Conservation (phyloP, 2,888 invertebrate genomes). For the Archips crataeganus region DNA sequence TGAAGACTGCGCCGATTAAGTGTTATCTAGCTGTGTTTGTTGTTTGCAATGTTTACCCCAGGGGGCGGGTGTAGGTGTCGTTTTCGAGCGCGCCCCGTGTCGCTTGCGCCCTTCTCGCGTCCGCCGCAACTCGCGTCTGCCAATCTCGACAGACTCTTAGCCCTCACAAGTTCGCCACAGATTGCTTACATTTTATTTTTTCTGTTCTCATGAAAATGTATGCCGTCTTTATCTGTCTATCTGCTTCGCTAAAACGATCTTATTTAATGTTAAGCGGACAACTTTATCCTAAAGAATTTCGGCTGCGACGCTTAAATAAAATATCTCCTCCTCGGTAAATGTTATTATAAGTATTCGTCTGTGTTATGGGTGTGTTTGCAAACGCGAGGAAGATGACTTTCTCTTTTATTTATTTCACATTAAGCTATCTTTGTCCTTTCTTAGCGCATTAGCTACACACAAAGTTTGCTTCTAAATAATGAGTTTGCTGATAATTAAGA, state of each 20-base stretch:
- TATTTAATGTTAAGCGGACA: conserved; percentile 75
- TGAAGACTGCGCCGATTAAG: conserved; percentile 73
- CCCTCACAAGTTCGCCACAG: conserved; percentile 65
- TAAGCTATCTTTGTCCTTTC: conserved; percentile 34
- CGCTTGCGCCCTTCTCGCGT: conserved; percentile 61
- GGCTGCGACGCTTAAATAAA: conserved; percentile 60
- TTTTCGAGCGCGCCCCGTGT: conserved; percentile 56
- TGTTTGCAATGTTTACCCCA: conserved; percentile 67
- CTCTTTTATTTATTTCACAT: conserved; percentile 50
- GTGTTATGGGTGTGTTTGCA: conserved; percentile 65
- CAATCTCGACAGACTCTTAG: conserved; percentile 70
- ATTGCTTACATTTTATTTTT: conserved; percentile 72
- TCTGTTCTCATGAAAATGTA: conserved; percentile 75
- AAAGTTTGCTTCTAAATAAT: conserved; percentile 23
- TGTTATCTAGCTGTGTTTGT: conserved; percentile 63
- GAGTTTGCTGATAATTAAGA: conserved; percentile 35
- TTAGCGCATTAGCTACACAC: conserved; percentile 11
- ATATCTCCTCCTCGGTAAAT: conserved; percentile 56
- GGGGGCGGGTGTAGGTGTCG: conserved; percentile 57
- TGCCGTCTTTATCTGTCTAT: conserved; percentile 76
- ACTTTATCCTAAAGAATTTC: conserved; percentile 70
- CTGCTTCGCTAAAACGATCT: conserved; percentile 74
- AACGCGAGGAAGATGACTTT: conserved; percentile 56
- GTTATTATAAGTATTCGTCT: conserved; percentile 43
- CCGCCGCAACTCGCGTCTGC: conserved; percentile 55